Evolutionary conservation across 2,888 invertebrate species (phyloP).

Genomic region (Hypomecis punctinalis): DNA sequence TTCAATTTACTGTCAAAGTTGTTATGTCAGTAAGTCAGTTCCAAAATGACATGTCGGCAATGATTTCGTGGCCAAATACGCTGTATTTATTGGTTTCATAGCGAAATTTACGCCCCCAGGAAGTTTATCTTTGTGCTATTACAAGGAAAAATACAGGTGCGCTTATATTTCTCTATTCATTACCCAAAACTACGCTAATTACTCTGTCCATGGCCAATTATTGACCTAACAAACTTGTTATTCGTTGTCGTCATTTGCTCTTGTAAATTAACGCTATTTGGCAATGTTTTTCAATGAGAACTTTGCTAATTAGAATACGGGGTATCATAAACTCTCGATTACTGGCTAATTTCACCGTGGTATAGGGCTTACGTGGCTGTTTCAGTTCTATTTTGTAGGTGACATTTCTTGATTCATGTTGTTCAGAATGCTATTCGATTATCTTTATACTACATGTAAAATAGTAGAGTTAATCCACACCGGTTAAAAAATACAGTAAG

Average conservation of each 20-base stretch:
- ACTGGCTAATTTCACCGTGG: constrained; percentile 7
- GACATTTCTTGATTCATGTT: background rate
- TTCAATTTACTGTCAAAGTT: too few species aligned
- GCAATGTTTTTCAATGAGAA: background rate
- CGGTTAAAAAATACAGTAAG: too few species aligned
- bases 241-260: constrained; percentile 3
- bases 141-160: constrained; percentile 20
- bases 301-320: constrained; percentile 10
- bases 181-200: constrained; percentile 1
- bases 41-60: constrained; percentile 26
- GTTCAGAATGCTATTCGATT: too few species aligned
- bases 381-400: background rate
- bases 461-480: too few species aligned
- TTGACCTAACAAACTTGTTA: constrained; percentile 32
- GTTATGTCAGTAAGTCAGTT: too few species aligned
- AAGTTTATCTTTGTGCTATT: constrained; percentile 8
- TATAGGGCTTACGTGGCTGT: background rate
- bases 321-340: background rate
- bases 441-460: too few species aligned
- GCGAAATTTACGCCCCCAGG: constrained; percentile 9
- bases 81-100: constrained; percentile 18
- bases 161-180: constrained; percentile 1
- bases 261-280: constrained; percentile 7
- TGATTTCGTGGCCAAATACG: constrained; percentile 41
- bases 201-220: background rate